phyloP scores from a whole-genome alignment of 2,797 vertebrate species.

The Carapus acus region DNA sequence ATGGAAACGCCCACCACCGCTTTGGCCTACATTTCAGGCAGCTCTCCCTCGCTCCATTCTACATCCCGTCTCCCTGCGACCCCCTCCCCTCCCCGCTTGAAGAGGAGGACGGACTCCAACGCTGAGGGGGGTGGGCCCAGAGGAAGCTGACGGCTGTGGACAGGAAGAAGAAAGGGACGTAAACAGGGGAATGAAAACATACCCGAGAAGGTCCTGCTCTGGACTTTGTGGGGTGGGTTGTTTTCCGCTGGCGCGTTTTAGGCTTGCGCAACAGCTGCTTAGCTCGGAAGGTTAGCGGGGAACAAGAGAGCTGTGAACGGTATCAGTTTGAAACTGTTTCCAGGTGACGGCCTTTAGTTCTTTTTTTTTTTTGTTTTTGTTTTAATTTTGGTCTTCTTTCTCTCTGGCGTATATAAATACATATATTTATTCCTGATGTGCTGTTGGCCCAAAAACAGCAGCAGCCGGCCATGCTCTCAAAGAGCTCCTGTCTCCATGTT shows the following conservation, averaged over 20 bases:
- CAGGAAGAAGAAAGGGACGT: slow-evolving; percentile 60
- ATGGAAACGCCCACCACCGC: slow-evolving; percentile 83
- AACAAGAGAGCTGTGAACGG: slow-evolving; percentile 36
- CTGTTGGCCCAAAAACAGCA: slow-evolving; percentile 66
- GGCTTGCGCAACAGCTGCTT: slow-evolving; percentile 50
- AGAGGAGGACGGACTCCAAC: slow-evolving; percentile 46
- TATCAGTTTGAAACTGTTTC: slow-evolving; percentile 64
- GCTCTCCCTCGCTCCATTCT: slow-evolving; percentile 72
- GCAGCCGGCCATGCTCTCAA: slow-evolving; percentile 74
- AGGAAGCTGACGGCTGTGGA: slow-evolving; percentile 47
- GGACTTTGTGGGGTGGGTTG: slow-evolving; percentile 14
- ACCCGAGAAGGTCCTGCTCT: slow-evolving; percentile 43
- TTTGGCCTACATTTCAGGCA: slow-evolving; percentile 89
- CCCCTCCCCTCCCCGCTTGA: slow-evolving; percentile 25
- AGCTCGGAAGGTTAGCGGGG: slow-evolving; percentile 32
- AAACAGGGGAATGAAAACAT: slow-evolving; percentile 46
- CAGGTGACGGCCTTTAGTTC: slow-evolving; percentile 25
- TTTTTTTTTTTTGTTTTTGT: no score
- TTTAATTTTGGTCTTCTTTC: no score
- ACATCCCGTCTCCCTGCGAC: slow-evolving; percentile 7
- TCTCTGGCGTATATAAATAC: slow-evolving; percentile 61
- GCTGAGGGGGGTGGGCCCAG: slow-evolving; percentile 15
- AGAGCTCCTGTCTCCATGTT: slow-evolving; percentile 70
- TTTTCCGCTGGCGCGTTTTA: slow-evolving; percentile 27
- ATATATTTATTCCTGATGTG: slow-evolving; percentile 74